Percentiles rank a stretch among this genome's conserved stretches.
These are phyloP conservation scores for Dromiciops gliroides DNA, from an alignment of 2,113 vertebrate species.

Conservation along the genomic window DNA sequence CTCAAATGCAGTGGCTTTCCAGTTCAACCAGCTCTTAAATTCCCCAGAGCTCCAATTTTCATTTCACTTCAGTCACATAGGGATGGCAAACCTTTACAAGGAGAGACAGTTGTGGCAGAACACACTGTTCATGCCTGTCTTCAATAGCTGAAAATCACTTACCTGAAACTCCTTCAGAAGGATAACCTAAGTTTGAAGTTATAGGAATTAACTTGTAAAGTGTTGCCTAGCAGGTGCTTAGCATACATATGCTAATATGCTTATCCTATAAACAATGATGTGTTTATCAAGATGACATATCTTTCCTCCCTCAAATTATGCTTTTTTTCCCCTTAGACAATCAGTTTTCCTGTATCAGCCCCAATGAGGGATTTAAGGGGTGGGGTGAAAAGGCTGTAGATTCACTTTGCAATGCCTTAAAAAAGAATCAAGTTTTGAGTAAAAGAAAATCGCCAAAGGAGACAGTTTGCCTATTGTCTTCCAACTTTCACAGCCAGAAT, in stretches of 20 bases:
- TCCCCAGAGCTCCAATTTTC: not conserved
- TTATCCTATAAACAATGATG: not conserved
- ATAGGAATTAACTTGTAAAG: not conserved
- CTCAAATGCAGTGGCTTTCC: not conserved
- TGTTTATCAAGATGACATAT: not conserved
- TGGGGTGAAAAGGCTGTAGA: no score
- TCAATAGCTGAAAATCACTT: not conserved
- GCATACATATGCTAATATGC: not conserved
- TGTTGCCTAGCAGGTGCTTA: not conserved
- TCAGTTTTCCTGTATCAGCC: not conserved
- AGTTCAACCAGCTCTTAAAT: not conserved
- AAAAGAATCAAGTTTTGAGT: not conserved
- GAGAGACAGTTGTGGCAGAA: not conserved
- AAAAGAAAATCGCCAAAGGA: not conserved
- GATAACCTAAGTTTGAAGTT: not conserved
- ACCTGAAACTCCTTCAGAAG: not conserved
- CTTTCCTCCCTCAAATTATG: not conserved
- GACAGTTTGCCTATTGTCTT: not conserved
- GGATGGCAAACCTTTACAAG: not conserved
- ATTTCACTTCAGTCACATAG: not conserved
- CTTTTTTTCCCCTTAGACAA: no score
- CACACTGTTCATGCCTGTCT: not conserved
- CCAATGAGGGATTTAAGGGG: no score
- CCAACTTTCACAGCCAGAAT: not conserved
- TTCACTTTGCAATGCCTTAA: not conserved